Conservation (phyloP, 2,113 vertebrate genomes). For the Podilymbus podiceps region DNA sequence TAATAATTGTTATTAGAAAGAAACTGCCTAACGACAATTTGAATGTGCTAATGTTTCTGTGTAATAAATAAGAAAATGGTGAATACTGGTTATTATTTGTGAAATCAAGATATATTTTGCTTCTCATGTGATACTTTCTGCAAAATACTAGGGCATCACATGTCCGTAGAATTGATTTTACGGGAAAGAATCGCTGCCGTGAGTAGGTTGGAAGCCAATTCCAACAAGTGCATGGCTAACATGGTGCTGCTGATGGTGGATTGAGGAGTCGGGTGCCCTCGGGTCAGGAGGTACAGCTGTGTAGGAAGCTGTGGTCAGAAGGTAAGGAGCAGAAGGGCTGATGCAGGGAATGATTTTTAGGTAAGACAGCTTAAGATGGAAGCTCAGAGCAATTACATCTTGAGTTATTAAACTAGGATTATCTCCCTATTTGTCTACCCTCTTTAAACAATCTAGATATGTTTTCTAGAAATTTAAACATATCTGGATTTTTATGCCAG, state of each 20-base stretch:
- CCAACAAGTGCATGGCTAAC: rapidly evolving
- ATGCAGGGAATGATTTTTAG: neutral
- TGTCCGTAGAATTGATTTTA: neutral
- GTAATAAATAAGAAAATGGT: neutral
- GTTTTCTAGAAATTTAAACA: neutral
- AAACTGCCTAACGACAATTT: neutral
- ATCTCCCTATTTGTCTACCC: neutral
- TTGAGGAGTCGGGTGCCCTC: too few relatives aligned
- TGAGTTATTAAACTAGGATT: conserved; percentile 26
- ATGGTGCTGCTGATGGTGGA: neutral
- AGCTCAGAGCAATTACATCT: conserved; percentile 19
- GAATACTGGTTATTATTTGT: neutral
- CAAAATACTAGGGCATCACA: neutral
- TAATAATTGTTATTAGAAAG: neutral
- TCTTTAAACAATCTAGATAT: neutral
- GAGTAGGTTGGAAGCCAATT: neutral
- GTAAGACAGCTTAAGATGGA: neutral
- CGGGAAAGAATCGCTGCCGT: rapidly evolving
- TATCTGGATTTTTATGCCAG: neutral
- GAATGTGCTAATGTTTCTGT: neutral
- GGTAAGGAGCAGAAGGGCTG: neutral
- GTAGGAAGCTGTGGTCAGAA: neutral
- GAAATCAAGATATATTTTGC: neutral
- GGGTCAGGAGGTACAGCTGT: neutral
- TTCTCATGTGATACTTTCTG: neutral